A percentile compares a stretch with the other conserved stretches of the same genome.
phyloP scores from a whole-genome alignment of 2,113 vertebrate genomes.

The Xiphophorus hellerii region DNA sequence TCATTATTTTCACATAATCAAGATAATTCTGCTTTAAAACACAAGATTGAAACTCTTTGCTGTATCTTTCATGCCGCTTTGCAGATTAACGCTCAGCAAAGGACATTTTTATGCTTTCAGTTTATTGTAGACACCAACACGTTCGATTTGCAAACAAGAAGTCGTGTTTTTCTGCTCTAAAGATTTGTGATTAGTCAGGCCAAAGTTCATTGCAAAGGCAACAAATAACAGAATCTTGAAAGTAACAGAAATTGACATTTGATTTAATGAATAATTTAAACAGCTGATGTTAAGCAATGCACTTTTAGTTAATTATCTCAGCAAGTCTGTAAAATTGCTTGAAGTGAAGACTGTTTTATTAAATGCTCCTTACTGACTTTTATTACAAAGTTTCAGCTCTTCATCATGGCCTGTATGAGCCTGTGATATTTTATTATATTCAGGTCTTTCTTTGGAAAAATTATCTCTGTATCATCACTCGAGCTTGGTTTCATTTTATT shows the following conservation, averaged over 20 bases:
- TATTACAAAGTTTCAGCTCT: conserved; percentile 16
- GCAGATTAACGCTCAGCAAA: too few relatives aligned
- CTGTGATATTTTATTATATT: conserved; percentile 37
- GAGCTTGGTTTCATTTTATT: conserved; percentile 32
- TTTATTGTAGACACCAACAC: neutral
- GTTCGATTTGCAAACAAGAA: conserved; percentile 30
- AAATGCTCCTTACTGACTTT: neutral
- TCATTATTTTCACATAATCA: too few relatives aligned
- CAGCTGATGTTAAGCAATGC: conserved; percentile 8
- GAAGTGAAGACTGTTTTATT: conserved; percentile 18
- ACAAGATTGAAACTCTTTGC: neutral
- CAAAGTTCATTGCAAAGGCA: conserved; percentile 1
- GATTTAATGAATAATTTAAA: conserved; percentile 3
- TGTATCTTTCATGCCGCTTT: too few relatives aligned
- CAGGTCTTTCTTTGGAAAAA: conserved; percentile 26
- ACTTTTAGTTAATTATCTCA: conserved; percentile 15
- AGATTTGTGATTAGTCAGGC: neutral
- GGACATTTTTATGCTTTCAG: too few relatives aligned
- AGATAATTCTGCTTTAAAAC: too few relatives aligned
- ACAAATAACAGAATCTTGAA: conserved; percentile 5
- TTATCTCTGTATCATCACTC: neutral
- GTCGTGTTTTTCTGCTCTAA: conserved; percentile 8
- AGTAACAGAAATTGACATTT: conserved; percentile 1
- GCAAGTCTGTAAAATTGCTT: conserved; percentile 25
- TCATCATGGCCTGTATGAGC: conserved; percentile 42